phyloP scores from a whole-genome alignment of 2,888 invertebrate genomes.

The Copidosoma aretas region DNA sequence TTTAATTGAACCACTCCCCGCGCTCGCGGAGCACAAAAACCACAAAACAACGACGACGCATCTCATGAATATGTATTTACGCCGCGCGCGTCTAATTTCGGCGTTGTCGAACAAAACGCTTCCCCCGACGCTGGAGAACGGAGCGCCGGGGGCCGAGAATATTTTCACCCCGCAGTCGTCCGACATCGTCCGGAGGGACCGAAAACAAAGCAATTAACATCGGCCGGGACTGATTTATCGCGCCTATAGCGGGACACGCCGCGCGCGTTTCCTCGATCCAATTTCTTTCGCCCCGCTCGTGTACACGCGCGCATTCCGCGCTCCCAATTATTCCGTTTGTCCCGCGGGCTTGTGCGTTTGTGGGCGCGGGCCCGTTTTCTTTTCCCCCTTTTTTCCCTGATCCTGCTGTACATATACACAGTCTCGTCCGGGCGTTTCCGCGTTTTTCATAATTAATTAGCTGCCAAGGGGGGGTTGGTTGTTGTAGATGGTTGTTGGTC shows the following conservation, averaged over 20 bases:
- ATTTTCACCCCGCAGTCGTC: constrained; percentile 20
- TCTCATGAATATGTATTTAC: not conserved
- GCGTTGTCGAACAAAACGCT: not conserved
- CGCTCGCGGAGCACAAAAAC: not conserved
- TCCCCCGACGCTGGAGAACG: not conserved
- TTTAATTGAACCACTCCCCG: not conserved
- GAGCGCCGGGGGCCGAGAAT: not conserved
- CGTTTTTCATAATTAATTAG: constrained; percentile 28
- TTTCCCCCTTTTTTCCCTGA: not conserved
- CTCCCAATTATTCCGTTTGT: not conserved
- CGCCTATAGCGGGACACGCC: constrained; percentile 43
- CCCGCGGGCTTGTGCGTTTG: not conserved
- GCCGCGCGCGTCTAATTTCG: not conserved
- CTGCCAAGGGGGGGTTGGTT: constrained; percentile 3
- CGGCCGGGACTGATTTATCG: constrained; percentile 49
- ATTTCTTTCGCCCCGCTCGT: constrained; percentile 12
- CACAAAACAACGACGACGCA: not conserved
- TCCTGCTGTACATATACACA: too few species aligned
- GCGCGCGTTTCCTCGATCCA: constrained; percentile 13
- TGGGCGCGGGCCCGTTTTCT: not conserved
- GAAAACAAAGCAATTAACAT: constrained; percentile 49
- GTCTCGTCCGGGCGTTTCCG: constrained; percentile 26
- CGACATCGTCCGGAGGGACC: constrained; percentile 38
- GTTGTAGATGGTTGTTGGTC: constrained; percentile 21
- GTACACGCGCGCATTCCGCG: constrained; percentile 13